Conservation (phyloP, 2,888 invertebrate genomes). For the Blera fallax region DNA sequence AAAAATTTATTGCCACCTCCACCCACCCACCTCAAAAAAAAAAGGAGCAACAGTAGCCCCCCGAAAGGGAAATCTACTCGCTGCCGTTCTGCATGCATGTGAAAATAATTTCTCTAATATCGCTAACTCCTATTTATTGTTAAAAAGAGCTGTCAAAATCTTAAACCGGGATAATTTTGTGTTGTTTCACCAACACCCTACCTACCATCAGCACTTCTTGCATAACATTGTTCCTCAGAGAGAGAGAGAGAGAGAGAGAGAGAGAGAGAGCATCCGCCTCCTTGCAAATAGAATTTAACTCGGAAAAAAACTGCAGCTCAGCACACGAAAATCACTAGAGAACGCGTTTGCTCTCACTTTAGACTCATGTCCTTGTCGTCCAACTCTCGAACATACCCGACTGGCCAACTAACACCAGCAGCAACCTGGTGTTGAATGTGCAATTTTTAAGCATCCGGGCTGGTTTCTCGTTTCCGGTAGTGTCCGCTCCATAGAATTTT, state of each 20-base stretch:
- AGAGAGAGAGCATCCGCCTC: neutral
- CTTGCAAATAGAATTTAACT: constrained; percentile 47
- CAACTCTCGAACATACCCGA: constrained; percentile 21
- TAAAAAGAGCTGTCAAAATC: constrained; percentile 71
- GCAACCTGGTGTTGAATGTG: constrained; percentile 72
- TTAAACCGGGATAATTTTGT: constrained; percentile 69
- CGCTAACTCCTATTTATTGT: constrained; percentile 72
- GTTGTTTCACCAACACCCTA: constrained; percentile 51
- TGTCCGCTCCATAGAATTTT: constrained; percentile 48
- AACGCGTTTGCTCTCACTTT: constrained; percentile 57
- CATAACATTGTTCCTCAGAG: neutral
- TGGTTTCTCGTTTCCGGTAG: constrained; percentile 70
- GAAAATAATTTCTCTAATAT: constrained; percentile 65
- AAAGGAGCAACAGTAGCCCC: constrained; percentile 14
- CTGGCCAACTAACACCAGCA: constrained; percentile 51
- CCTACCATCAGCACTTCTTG: constrained; percentile 26
- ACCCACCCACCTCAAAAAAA: neutral
- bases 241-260: too few species aligned
- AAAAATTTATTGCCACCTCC: constrained; percentile 55
- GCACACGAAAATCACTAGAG: constrained; percentile 55
- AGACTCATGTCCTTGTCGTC: constrained; percentile 60
- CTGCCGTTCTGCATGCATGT: constrained; percentile 29
- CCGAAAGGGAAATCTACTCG: neutral
- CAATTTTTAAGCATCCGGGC: constrained; percentile 71
- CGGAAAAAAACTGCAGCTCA: constrained; percentile 36